Evolutionary conservation across 2,797 vertebrate species (phyloP).

Genomic region (Aphelocoma californica): DNA sequence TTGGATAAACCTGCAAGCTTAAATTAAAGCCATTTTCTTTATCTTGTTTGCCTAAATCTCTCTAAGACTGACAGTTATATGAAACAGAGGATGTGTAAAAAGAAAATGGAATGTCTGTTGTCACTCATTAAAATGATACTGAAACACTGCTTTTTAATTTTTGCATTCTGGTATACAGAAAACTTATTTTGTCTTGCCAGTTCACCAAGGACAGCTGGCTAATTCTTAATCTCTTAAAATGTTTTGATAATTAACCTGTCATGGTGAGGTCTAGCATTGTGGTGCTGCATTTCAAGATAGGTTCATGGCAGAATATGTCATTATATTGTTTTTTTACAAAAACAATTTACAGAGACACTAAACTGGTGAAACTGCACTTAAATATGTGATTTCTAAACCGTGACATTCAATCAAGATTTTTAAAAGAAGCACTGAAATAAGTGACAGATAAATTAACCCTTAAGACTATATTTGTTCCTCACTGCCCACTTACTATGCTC

Average conservation of each 20-base stretch:
- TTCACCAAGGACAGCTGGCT: background rate
- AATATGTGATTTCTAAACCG: background rate
- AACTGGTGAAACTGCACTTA: background rate
- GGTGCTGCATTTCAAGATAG: background rate
- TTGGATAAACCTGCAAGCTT: background rate
- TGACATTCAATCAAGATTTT: background rate
- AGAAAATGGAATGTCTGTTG: slow-evolving; percentile 10
- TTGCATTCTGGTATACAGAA: slow-evolving; percentile 24
- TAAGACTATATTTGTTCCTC: background rate
- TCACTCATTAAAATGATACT: slow-evolving; percentile 17
- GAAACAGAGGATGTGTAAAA: slow-evolving; percentile 47
- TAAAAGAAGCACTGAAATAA: background rate
- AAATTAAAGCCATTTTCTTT: slow-evolving; percentile 49
- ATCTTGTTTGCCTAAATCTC: slow-evolving; percentile 26
- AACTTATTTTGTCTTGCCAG: background rate
- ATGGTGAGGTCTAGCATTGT: background rate
- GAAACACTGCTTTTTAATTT: slow-evolving; percentile 53
- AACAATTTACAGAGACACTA: background rate
- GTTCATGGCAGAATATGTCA: background rate
- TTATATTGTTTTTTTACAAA: background rate
- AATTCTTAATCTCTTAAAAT: slow-evolving; percentile 20
- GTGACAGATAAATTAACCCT: background rate
- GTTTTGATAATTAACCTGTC: slow-evolving; percentile 65
- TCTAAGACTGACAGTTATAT: slow-evolving; percentile 29
- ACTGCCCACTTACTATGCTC: background rate